Base-by-base conservation (phyloP, 2,888 invertebrate genomes). In the Xanthia togata region DNA sequence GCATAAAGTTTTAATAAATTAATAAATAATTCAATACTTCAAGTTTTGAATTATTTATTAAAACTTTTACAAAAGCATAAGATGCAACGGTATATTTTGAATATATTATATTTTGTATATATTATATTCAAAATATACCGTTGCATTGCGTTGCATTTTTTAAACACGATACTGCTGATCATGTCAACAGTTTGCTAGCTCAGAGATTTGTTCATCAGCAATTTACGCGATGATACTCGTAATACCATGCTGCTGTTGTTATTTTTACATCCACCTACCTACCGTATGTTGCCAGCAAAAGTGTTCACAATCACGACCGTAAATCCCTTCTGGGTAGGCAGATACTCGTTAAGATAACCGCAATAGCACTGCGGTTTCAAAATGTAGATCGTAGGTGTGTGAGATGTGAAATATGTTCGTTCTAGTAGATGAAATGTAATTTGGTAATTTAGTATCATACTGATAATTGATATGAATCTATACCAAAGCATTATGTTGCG, bases 271-370 rank as follows among this genome's bases (percentile, higher is more conserved):
- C 0, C 4, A 67, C 64, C 4, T 8, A 38, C 23, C 23, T 9
- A 38, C n/a, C 47, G 38, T 53, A 20, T 70, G 35, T 55, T 65
- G 20, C 11, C 17, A 59, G 26, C 41, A 59, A 53, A 44, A 31
- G 17, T 63, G 11, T 69, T 20, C 63, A 76, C 57, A 82, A 78
- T 85, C 71, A 82, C 57, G 50, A 50, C 60, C 53, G 82, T 78
- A 82, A 78, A 85, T 83, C 64, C 83, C 73, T 83, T 70, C 72
- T 82, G 65, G 69, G 70, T 70, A 67, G 62, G 70, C 60, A 69
- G 86, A 85, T 85, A 78, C 73, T 74, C 86, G 73, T 83, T 72
- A 85, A 83, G 83, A 83, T 83, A 82, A 73, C 78, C 63, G 69
- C 73, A 83, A 85, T 73, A 57, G 55, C 57, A 41, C 35, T 41